These are phyloP conservation scores for Archips xylosteana DNA, from an alignment of 2,888 invertebrate species.

Conservation along the genomic window DNA sequence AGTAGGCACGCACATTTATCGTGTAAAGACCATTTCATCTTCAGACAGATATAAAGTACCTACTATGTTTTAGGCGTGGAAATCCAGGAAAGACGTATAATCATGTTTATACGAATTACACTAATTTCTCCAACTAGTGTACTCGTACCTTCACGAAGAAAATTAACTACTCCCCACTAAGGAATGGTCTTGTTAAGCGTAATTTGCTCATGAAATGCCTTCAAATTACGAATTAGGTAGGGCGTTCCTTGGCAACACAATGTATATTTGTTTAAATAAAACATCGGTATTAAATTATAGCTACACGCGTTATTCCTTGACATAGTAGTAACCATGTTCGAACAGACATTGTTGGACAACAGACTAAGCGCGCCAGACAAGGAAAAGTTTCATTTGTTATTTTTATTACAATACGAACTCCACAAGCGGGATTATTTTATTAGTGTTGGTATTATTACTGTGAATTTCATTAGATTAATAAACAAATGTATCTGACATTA, in stretches of 20 bases:
- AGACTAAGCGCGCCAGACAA: constrained; percentile 7
- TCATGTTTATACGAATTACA: neutral
- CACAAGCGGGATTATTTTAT: constrained; percentile 13
- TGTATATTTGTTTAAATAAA: too few relatives aligned
- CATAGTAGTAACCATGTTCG: too few relatives aligned
- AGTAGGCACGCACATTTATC: too few relatives aligned
- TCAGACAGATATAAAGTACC: too few relatives aligned
- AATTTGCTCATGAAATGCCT: neutral
- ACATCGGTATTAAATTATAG: too few relatives aligned
- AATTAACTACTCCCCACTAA: constrained; percentile 2
- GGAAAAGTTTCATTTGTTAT: constrained; percentile 28
- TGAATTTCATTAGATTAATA: constrained; percentile 33
- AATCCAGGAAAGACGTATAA: neutral
- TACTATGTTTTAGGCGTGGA: neutral
- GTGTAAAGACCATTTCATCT: too few relatives aligned
- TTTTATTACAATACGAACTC: constrained; percentile 2
- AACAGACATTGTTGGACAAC: neutral
- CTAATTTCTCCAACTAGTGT: neutral
- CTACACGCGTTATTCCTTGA: too few relatives aligned
- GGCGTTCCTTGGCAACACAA: neutral
- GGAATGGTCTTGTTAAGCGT: neutral
- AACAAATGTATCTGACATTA: neutral
- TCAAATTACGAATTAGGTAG: neutral
- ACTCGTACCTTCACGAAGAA: neutral
- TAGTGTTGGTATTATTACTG: constrained; percentile 21